Conservation (phyloP, 2,888 invertebrate genomes). For the Caenorhabditis japonica region DNA sequence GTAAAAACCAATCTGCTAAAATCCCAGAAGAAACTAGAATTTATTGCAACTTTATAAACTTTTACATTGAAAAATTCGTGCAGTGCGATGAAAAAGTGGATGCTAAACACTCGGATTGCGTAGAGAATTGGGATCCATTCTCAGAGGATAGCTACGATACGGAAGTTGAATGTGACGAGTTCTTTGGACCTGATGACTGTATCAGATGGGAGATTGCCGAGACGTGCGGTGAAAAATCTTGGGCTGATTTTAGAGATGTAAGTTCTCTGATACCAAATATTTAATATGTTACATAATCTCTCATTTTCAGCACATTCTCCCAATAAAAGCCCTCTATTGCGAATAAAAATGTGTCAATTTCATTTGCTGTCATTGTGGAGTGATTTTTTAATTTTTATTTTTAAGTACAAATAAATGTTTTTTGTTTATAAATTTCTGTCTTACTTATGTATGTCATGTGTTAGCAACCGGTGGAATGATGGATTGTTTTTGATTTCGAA, state of each 20-base stretch:
- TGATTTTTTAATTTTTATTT: too few relatives aligned
- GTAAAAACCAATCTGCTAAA: neutral
- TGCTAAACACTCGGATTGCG: conserved; percentile 10
- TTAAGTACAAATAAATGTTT: too few relatives aligned
- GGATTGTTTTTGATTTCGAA: too few relatives aligned
- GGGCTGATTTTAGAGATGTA: conserved; percentile 25
- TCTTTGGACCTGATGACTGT: conserved; percentile 28
- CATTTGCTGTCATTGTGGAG: too few relatives aligned
- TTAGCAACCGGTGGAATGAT: too few relatives aligned
- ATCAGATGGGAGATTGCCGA: conserved; percentile 19
- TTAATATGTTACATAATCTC: too few relatives aligned
- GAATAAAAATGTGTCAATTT: too few relatives aligned
- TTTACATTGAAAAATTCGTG: conserved; percentile 8
- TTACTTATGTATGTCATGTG: too few relatives aligned
- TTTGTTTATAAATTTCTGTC: too few relatives aligned
- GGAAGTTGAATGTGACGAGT: neutral
- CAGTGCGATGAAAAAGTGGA: conserved; percentile 16
- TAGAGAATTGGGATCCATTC: conserved; percentile 27
- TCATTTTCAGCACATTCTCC: too few relatives aligned
- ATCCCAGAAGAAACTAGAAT: conserved; percentile 1
- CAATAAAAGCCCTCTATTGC: too few relatives aligned
- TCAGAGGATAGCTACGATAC: neutral
- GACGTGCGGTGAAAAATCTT: conserved; percentile 19
- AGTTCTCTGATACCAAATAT: too few relatives aligned
- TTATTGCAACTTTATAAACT: conserved; percentile 22